Percentiles rank a stretch among this genome's conserved stretches.
Evolutionary conservation across 2,797 vertebrate genomes (phyloP).

Genomic region (Pygocentrus nattereri): DNA sequence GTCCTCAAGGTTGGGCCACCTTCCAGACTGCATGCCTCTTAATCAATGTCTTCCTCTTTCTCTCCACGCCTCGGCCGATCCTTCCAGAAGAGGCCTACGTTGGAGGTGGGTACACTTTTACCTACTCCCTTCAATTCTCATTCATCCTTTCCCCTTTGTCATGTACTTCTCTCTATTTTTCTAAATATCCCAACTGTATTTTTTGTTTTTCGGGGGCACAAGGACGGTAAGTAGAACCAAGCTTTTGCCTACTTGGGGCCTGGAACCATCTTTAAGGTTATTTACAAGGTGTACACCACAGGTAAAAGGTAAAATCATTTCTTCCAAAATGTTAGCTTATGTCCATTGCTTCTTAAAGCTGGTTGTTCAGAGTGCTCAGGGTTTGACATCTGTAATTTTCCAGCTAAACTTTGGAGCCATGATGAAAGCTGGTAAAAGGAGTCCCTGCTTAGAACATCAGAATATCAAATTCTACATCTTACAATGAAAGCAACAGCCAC

Average conservation of each 20-base stretch:
- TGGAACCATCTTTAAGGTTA: conserved; percentile 20
- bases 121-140: conserved; percentile 71
- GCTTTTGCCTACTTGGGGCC: conserved; percentile 32
- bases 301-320: conserved; percentile 54
- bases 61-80: conserved; percentile 94
- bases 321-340: conserved; percentile 6
- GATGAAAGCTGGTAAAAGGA: not conserved
- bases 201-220: conserved; percentile 7
- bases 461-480: conserved; percentile 22
- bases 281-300: conserved; percentile 34
- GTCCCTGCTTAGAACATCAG: not conserved
- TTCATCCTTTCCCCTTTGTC: conserved; percentile 75
- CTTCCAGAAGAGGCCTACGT: conserved; percentile 97
- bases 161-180: conserved; percentile 65
- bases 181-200: conserved; percentile 52
- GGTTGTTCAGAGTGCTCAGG: conserved; percentile 18
- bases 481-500: conserved; percentile 32
- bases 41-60: conserved; percentile 99
- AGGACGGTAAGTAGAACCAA: conserved; percentile 43
- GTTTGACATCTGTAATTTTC: conserved; percentile 28
- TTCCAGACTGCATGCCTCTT: conserved; percentile 98
- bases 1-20: conserved; percentile 83
- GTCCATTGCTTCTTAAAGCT: conserved; percentile 20
- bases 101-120: conserved; percentile 89
- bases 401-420: not conserved